Conservation (phyloP, 2,888 invertebrate genomes). For the Patella ulyssiponensis region DNA sequence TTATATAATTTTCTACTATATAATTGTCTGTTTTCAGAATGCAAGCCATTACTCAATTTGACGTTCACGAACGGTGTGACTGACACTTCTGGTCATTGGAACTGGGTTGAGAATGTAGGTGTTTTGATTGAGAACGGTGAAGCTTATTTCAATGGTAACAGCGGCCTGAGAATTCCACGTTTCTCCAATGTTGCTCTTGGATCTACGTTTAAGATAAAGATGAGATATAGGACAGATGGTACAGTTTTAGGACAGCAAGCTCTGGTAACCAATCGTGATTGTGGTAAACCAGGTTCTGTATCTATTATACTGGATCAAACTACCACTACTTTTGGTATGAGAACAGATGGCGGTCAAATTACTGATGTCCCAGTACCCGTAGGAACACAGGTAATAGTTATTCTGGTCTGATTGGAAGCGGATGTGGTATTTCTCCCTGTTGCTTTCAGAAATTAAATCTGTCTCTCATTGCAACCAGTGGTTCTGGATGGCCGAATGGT, state of each 20-base stretch:
- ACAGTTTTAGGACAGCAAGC: constrained; percentile 28
- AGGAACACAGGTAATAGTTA: too few relatives aligned
- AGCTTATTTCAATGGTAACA: constrained; percentile 54
- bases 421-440: too few relatives aligned
- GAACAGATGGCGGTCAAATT: constrained; percentile 13
- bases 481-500: too few relatives aligned
- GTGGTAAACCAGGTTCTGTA: constrained; percentile 49
- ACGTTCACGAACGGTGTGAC: too few relatives aligned
- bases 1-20: too few relatives aligned
- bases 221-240: constrained; percentile 39
- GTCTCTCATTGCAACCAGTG: too few relatives aligned
- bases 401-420: too few relatives aligned
- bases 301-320: constrained; percentile 42
- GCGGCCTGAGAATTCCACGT: constrained; percentile 50
- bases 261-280: constrained; percentile 57
- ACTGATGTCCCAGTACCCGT: too few relatives aligned
- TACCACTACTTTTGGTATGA: constrained; percentile 43
- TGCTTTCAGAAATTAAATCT: too few relatives aligned
- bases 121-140: constrained; percentile 48
- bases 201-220: constrained; percentile 48
- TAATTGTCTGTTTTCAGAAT: too few relatives aligned
- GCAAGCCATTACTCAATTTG: too few relatives aligned
- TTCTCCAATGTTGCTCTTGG: constrained; percentile 56
- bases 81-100: constrained; percentile 34
- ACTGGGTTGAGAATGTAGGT: constrained; percentile 45